A percentile compares a stretch with the other conserved stretches of the same genome.
Evolutionary conservation across 2,888 invertebrate genomes (phyloP).

Genomic region (Cantharis rustica): DNA sequence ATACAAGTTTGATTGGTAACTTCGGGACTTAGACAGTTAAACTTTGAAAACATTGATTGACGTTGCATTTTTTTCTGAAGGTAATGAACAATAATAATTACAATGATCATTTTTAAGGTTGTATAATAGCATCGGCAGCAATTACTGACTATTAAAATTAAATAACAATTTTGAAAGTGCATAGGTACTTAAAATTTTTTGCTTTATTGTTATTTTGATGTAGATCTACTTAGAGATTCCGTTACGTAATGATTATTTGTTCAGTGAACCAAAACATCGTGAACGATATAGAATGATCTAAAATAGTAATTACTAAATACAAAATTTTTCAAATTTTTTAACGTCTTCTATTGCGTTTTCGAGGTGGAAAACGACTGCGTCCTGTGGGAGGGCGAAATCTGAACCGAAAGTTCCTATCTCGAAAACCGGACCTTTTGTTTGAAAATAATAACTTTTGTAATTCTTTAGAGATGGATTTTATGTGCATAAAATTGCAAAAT

Average conservation of each 20-base stretch:
- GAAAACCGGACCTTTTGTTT: conserved; percentile 63
- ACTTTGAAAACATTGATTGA: neutral
- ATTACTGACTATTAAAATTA: neutral
- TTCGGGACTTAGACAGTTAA: neutral
- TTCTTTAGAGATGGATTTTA: conserved; percentile 97
- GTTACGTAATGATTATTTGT: neutral
- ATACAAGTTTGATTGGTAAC: neutral
- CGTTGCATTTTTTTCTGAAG: neutral
- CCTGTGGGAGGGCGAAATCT: conserved; percentile 64
- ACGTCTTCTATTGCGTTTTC: conserved; percentile 58
- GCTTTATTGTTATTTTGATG: neutral
- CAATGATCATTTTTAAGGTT: neutral
- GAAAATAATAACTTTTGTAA: conserved; percentile 80
- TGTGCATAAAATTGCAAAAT: conserved; percentile 99
- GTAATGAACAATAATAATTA: neutral
- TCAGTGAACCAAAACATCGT: neutral
- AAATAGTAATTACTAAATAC: no score
- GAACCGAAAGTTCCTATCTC: conserved; percentile 53
- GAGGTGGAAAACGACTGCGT: conserved; percentile 55
- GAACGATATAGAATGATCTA: neutral
- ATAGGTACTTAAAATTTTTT: neutral
- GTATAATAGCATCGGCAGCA: neutral
- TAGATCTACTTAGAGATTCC: neutral
- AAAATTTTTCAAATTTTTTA: conserved; percentile 43
- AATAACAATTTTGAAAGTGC: neutral